Conservation (phyloP, 2,888 invertebrate genomes). For the Hesperia comma region DNA sequence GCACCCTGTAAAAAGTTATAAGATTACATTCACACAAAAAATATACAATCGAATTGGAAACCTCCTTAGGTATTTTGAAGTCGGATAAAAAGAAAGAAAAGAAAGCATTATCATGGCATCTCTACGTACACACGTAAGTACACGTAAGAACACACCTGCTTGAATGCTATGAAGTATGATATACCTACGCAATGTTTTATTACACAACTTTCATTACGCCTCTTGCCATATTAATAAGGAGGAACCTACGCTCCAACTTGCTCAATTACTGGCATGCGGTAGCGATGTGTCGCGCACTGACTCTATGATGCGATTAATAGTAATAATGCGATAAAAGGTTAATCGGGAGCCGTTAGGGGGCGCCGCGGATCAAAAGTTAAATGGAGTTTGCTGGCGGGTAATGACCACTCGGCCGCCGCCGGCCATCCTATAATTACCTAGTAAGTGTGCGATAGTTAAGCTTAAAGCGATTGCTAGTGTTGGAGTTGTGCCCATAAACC, state of each 20-base stretch:
- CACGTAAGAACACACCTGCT: too few relatives aligned
- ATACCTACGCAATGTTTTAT: too few relatives aligned
- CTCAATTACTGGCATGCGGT: neutral
- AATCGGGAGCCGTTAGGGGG: neutral
- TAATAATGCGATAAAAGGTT: constrained; percentile 2
- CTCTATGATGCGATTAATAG: constrained; percentile 9
- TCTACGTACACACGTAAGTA: too few relatives aligned
- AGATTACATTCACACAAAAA: too few relatives aligned
- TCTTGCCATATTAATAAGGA: too few relatives aligned
- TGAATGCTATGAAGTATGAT: too few relatives aligned
- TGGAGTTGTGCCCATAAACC: neutral
- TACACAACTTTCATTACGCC: too few relatives aligned
- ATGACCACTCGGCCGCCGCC: neutral
- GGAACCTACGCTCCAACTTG: neutral
- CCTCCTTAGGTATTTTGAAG: too few relatives aligned
- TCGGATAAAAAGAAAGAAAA: too few relatives aligned
- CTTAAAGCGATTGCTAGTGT: neutral
- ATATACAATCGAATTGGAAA: too few relatives aligned
- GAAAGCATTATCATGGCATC: too few relatives aligned
- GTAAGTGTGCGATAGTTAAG: neutral
- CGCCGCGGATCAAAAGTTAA: constrained; percentile 9
- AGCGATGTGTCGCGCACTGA: neutral
- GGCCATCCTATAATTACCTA: neutral
- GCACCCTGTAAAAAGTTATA: too few relatives aligned
- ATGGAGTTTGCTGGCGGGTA: neutral